A percentile compares a stretch with the other conserved stretches of the same genome.
phyloP scores from a whole-genome alignment of 2,113 vertebrate genomes.

The Rutilus rutilus region DNA sequence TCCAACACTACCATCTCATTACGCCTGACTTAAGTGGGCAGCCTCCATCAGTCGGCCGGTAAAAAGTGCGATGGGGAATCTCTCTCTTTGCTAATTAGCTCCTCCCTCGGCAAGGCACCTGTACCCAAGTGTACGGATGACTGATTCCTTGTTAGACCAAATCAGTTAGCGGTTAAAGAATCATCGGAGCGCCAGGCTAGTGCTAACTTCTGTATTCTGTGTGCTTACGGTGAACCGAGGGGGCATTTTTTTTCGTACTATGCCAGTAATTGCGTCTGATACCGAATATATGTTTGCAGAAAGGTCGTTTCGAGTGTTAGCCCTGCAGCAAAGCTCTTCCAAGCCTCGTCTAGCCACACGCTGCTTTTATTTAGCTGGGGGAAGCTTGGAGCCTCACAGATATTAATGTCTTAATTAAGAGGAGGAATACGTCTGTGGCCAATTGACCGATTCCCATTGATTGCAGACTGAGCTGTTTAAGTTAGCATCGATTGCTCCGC shows the following conservation, averaged over 20 bases:
- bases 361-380: conserved; percentile 86
- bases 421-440: conserved; percentile 87
- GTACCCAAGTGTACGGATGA: conserved; percentile 48
- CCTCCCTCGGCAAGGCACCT: conserved; percentile 77
- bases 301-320: conserved; percentile 20
- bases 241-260: background rate
- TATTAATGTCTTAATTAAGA: conserved; percentile 96
- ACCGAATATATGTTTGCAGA: background rate
- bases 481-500: conserved; percentile 89
- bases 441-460: conserved; percentile 92
- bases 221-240: conserved; percentile 4
- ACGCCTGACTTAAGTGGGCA: conserved; percentile 83
- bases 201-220: conserved; percentile 28
- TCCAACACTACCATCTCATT: conserved; percentile 85
- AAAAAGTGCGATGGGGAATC: conserved; percentile 77
- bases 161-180: conserved; percentile 53
- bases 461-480: conserved; percentile 88
- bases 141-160: conserved; percentile 58
- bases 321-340: conserved; percentile 13
- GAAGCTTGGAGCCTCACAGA: conserved; percentile 83
- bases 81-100: conserved; percentile 84
- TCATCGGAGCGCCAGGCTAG: conserved; percentile 46
- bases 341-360: conserved; percentile 63
- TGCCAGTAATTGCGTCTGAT: background rate
- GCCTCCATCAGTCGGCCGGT: conserved; percentile 81